Evolutionary conservation across 1,140 invertebrate species (phyloP).

Genomic region (Steinernema khuongi): DNA sequence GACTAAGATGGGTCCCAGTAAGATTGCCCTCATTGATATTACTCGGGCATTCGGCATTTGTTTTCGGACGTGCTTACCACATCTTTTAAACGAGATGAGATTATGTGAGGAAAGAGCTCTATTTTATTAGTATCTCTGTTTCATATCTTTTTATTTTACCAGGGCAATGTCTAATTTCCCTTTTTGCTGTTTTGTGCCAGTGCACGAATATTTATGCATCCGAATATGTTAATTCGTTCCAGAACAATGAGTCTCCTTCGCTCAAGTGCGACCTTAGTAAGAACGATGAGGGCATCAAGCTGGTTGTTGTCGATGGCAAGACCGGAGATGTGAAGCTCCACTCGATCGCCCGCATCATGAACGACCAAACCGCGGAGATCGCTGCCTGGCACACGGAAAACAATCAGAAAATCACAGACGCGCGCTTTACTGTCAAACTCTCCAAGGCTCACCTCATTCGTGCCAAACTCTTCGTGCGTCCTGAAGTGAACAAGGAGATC

Average conservation of each 20-base stretch:
- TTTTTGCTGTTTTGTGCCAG: too few species aligned
- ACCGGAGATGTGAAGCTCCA: constrained; percentile 39
- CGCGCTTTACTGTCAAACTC: constrained; percentile 32
- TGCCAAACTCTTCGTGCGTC: constrained; percentile 16
- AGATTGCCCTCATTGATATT: too few species aligned
- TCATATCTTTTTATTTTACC: too few species aligned
- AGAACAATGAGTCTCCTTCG: constrained; percentile 36
- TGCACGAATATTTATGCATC: too few species aligned
- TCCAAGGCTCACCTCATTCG: constrained; percentile 26
- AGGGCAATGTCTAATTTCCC: too few species aligned
- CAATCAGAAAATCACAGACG: constrained; percentile 37
- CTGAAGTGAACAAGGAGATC: not conserved
- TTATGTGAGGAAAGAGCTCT: too few species aligned
- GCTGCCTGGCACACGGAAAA: constrained; percentile 49
- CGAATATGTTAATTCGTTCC: constrained; percentile 29
- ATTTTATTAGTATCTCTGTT: too few species aligned
- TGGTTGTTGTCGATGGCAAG: constrained; percentile 40
- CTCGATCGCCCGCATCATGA: constrained; percentile 22
- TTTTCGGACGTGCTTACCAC: too few species aligned
- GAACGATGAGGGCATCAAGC: constrained; percentile 30
- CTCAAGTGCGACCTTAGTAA: constrained; percentile 23
- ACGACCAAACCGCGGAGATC: constrained; percentile 43
- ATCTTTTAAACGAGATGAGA: too few species aligned
- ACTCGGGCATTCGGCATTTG: too few species aligned
- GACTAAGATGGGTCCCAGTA: too few species aligned